These are phyloP conservation scores for Indicator maculatus DNA, from an alignment of 2,113 vertebrate species.

Conservation along the genomic window DNA sequence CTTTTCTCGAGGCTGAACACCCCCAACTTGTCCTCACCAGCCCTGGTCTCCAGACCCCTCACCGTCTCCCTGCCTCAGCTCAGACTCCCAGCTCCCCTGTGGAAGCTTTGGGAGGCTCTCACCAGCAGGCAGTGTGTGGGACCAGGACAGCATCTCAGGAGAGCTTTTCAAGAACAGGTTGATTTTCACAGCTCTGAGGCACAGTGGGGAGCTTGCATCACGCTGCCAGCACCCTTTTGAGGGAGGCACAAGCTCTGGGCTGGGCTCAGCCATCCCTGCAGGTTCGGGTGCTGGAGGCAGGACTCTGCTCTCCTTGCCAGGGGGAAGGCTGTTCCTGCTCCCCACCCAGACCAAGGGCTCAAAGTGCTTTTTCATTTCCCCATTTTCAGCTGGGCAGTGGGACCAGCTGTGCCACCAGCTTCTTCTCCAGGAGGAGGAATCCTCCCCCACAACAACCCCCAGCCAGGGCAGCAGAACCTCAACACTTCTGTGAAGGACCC, in stretches of 20 bases:
- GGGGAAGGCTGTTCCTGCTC: too few relatives aligned
- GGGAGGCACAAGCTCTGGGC: background rate
- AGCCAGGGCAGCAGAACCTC: background rate
- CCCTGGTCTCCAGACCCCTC: too few relatives aligned
- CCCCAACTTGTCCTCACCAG: too few relatives aligned
- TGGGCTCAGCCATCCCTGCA: accelerated
- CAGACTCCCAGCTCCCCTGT: background rate
- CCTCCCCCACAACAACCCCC: background rate
- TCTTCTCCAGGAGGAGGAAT: background rate
- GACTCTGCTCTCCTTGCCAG: background rate
- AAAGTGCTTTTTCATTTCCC: background rate
- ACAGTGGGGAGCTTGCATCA: accelerated
- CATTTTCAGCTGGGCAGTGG: background rate
- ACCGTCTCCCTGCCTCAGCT: background rate
- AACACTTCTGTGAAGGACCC: too few relatives aligned
- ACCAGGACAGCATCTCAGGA: background rate
- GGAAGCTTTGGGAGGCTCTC: accelerated
- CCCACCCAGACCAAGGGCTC: background rate
- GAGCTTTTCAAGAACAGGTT: background rate
- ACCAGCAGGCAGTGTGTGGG: background rate
- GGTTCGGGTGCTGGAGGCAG: background rate
- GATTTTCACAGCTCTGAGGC: background rate
- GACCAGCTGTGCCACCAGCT: accelerated
- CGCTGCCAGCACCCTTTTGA: accelerated
- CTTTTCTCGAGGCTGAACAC: too few relatives aligned